Conservation (phyloP, 2,888 invertebrate genomes). For the Charanyca ferruginea region DNA sequence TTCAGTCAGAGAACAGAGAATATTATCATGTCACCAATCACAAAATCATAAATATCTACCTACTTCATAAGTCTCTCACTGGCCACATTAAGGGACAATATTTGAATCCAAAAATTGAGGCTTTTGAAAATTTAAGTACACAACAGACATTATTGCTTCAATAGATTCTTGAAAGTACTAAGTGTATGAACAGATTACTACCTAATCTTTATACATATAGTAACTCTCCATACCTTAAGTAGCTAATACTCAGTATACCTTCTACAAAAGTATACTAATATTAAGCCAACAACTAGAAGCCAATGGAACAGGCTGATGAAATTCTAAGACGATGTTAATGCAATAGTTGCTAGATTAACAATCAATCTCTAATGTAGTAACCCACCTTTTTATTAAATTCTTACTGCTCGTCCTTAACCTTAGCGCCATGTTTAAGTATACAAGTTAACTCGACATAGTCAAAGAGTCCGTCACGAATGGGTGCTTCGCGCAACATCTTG, state of each 20-base stretch:
- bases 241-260: constrained; percentile 4
- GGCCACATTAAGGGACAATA: constrained; percentile 25
- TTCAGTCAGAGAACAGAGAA: constrained; percentile 25
- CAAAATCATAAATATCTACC: constrained; percentile 22
- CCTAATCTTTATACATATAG: neutral
- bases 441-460: constrained; percentile 99
- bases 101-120: constrained; percentile 9
- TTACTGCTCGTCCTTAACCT: constrained; percentile 99
- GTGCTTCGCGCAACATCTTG: constrained; percentile 99
- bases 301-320: constrained; percentile 6
- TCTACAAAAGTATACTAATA: neutral
- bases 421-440: constrained; percentile 99
- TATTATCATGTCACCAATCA: constrained; percentile 13
- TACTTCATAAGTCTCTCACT: constrained; percentile 27
- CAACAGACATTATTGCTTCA: constrained; percentile 21
- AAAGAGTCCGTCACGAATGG: constrained; percentile 98
- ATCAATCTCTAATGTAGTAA: constrained; percentile 53
- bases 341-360: constrained; percentile 12
- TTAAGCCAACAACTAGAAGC: constrained; percentile 5
- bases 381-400: constrained; percentile 44
- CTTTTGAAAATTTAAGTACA: constrained; percentile 23
- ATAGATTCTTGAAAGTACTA: neutral
- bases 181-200: neutral
- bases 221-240: no score
- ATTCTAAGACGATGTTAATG: constrained; percentile 6